Evolutionary conservation across 2,797 vertebrate genomes (phyloP).

Genomic region (Pterois miles): DNA sequence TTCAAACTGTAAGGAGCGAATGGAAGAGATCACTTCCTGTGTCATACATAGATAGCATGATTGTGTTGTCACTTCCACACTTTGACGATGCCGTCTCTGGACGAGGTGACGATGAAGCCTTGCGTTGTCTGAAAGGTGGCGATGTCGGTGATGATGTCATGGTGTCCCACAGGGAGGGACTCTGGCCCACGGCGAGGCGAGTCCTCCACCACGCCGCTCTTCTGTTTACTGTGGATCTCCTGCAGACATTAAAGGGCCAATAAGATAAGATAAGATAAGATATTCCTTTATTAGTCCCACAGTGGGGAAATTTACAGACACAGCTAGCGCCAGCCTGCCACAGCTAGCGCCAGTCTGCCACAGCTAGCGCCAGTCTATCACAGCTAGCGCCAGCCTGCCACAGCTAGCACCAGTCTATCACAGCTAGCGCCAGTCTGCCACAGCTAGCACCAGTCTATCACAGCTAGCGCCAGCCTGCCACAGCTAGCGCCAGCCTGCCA

Average conservation of each 20-base stretch:
- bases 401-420: no score
- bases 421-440: no score
- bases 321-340: no score
- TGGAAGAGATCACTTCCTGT: neutral
- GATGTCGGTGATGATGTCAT: conserved; percentile 97
- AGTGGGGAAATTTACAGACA: no score
- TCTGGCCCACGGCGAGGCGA: conserved; percentile 92
- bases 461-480: no score
- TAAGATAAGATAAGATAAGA: no score
- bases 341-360: no score
- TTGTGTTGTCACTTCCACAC: conserved; percentile 91
- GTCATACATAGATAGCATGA: neutral
- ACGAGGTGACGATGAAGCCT: conserved; percentile 97
- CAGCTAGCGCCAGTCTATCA: no score
- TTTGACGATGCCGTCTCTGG: conserved; percentile 97
- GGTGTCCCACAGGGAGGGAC: conserved; percentile 95
- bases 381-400: no score
- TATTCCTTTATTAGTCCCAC: no score
- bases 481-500: no score
- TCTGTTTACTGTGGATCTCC: conserved; percentile 99
- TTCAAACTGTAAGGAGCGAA: neutral
- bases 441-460: no score
- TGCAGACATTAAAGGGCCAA: conserved; percentile 48
- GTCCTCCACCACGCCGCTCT: conserved; percentile 91
- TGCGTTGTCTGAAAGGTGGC: conserved; percentile 98